phyloP scores from a whole-genome alignment of 64 coral and sea anemone species.

The Orbicella faveolata region DNA sequence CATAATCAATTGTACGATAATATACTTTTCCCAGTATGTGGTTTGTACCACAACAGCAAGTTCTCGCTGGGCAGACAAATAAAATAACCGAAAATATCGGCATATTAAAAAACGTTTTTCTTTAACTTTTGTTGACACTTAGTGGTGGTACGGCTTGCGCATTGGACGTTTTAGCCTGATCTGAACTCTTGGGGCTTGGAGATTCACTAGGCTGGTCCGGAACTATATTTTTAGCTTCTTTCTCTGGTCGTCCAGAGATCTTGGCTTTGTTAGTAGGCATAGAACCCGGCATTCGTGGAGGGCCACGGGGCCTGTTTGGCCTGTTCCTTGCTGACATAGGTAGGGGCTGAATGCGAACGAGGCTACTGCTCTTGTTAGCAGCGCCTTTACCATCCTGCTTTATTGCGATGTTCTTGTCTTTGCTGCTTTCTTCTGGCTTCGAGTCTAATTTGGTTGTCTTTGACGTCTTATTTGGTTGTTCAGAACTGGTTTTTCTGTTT shows the following conservation, averaged over 20 bases:
- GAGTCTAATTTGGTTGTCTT: constrained; percentile 64
- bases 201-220: constrained; percentile 8
- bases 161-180: constrained; percentile 46
- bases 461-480: constrained; percentile 54
- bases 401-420: constrained; percentile 28
- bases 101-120: not conserved
- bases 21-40: constrained; percentile 2
- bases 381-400: constrained; percentile 55
- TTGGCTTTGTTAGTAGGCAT: constrained; percentile 50
- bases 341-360: constrained; percentile 41
- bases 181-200: constrained; percentile 46
- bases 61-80: constrained; percentile 7
- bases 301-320: constrained; percentile 44
- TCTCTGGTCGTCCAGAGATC: constrained; percentile 53
- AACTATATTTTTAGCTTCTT: constrained; percentile 37
- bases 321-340: constrained; percentile 4
- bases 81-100: constrained; percentile 40
- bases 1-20: constrained; percentile 28
- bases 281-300: constrained; percentile 38
- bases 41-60: not conserved
- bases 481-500: constrained; percentile 45
- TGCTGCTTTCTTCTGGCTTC: constrained; percentile 56
- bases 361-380: constrained; percentile 25
- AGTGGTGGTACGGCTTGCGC: constrained; percentile 5
- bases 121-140: constrained; percentile 17